Base-by-base conservation (phyloP, 2,113 vertebrate species). In the Pseudorhombus dupliciocellatus region DNA sequence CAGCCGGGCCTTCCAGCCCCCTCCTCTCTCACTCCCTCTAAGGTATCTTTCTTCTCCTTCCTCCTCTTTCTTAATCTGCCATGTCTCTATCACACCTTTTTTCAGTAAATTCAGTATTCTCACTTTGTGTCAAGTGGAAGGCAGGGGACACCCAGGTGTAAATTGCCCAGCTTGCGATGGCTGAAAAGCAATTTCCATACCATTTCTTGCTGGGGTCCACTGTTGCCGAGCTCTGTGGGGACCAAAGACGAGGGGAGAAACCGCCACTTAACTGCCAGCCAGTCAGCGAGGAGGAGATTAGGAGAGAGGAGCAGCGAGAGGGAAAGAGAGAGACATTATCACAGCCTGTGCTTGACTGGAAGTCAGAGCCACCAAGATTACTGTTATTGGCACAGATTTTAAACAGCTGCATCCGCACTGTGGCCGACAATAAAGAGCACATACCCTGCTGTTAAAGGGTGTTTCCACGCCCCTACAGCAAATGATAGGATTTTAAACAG, bases 151-250 rank as follows among this genome's bases (percentile, higher is more conserved):
- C 70, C 79, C 63, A 26, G 79, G 87, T 90, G 90, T 75, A 92
- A 93, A 93, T 92, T 92, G 89, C 85, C 83, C 73, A 20, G 88
- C 79, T 90, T 85, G 79, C 75, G 28, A 84, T 69, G 75, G 88
- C 83, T 83, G n/a, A 69, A 90, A 91, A 91, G 90, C 91, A 92
- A 94, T 94, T 92, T 92, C 83, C 86, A 84, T 85, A 86, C 80
- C 66, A 83, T 88, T 87, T 91, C 84, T 81, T 82, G 63, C 83
- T 52, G 48, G 70, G 75, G 73, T 81, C 80, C 60, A 64, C 77
- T 69, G 73, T 71, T 74, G 66, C 84, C 66, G 53, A 84, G 51
- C 79, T 78, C 87, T 71, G 50, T 66, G 34, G 85, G 80, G 81
- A 83, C 69, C 75, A 69, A 59, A 46, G 65, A 68, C 46, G 48